These are phyloP conservation scores for Marronus borbonicus DNA, from an alignment of 2,888 invertebrate species.

Conservation along the genomic window DNA sequence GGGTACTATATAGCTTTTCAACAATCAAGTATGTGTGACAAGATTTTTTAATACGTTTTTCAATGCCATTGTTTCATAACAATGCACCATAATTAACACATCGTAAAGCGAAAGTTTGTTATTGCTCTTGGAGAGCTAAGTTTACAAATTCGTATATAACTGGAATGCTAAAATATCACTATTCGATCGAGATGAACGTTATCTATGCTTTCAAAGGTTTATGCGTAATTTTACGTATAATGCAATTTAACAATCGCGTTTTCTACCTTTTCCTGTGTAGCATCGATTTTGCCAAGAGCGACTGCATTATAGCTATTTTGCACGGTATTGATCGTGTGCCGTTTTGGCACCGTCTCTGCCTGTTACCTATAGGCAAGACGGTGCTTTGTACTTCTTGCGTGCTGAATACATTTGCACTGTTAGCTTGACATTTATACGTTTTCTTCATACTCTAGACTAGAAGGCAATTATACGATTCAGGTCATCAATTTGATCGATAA, in stretches of 20 bases:
- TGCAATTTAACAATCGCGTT: constrained; percentile 9
- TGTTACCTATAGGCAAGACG: neutral
- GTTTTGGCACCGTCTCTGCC: constrained; percentile 13
- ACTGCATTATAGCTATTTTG: constrained; percentile 40
- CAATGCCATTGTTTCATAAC: too few relatives aligned
- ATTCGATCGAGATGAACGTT: too few relatives aligned
- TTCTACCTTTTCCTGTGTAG: constrained; percentile 20
- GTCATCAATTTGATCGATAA: too few relatives aligned
- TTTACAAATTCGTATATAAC: too few relatives aligned
- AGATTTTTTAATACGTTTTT: too few relatives aligned
- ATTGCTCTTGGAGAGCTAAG: too few relatives aligned
- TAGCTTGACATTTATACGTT: constrained; percentile 8
- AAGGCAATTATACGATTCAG: too few relatives aligned
- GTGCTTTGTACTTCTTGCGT: constrained; percentile 8
- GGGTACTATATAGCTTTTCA: too few relatives aligned
- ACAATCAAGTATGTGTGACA: too few relatives aligned
- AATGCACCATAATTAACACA: too few relatives aligned
- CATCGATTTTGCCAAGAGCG: constrained; percentile 21
- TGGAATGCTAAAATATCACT: too few relatives aligned
- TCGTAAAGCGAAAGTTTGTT: too few relatives aligned
- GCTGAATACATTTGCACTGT: neutral
- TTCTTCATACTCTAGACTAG: neutral
- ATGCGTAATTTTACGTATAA: neutral
- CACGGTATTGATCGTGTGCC: constrained; percentile 34
- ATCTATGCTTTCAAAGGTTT: neutral